These are phyloP conservation scores for Schrankia costaestrigalis DNA, from an alignment of 2,888 invertebrate species.

Conservation along the genomic window DNA sequence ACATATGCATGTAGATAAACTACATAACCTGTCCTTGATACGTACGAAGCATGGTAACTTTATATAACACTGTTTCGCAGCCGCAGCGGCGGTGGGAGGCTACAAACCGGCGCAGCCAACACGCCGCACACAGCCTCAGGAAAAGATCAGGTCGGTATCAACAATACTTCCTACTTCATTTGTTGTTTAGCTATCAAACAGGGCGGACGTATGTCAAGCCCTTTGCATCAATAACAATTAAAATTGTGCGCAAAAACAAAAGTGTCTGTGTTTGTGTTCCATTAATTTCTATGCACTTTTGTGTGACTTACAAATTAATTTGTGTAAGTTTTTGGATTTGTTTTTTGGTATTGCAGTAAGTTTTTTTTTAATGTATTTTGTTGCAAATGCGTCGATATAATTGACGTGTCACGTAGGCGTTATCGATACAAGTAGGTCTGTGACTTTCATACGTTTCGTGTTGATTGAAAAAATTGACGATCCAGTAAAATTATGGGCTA, in stretches of 20 bases:
- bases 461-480: too few relatives aligned
- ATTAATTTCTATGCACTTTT: too few relatives aligned
- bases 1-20: too few relatives aligned
- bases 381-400: conserved; percentile 1
- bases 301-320: conserved; percentile 25
- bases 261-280: conserved; percentile 21
- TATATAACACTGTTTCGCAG: conserved; percentile 68
- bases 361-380: conserved; percentile 2
- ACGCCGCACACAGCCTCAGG: conserved; percentile 59
- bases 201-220: conserved; percentile 43
- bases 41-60: conserved; percentile 48
- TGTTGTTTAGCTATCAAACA: conserved; percentile 44
- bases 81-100: conserved; percentile 69
- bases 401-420: not conserved
- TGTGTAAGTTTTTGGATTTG: conserved; percentile 31
- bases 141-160: conserved; percentile 67
- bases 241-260: not conserved
- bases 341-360: not conserved
- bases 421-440: not conserved
- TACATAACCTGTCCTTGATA: conserved; percentile 19
- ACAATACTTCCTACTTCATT: conserved; percentile 62
- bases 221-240: conserved; percentile 20
- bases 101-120: conserved; percentile 64
- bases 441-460: too few relatives aligned
- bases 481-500: too few relatives aligned